phyloP scores from a whole-genome alignment of 2,113 vertebrate genomes.

The Myotis brandtii region DNA sequence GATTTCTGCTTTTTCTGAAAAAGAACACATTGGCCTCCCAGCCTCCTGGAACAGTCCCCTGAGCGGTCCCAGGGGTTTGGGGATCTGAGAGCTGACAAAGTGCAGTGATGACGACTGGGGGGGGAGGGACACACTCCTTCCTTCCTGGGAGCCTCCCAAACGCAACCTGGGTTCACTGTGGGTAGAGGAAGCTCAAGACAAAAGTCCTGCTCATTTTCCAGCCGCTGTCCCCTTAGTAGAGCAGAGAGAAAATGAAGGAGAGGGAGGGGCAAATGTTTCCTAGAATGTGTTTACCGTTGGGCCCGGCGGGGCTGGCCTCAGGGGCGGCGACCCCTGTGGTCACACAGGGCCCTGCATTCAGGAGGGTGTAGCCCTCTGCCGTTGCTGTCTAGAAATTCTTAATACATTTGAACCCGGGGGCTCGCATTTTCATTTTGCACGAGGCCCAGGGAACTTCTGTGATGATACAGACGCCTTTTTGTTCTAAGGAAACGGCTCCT shows the following conservation, averaged over 20 bases:
- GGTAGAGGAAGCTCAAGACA: neutral
- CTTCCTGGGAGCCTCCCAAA: neutral
- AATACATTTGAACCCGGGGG: neutral
- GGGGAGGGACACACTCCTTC: neutral
- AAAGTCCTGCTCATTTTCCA: neutral
- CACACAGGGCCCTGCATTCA: neutral
- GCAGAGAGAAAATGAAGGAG: neutral
- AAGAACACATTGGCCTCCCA: neutral
- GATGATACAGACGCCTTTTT: neutral
- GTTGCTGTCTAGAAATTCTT: neutral
- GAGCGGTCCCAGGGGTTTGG: neutral
- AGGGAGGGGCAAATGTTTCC: neutral
- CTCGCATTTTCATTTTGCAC: neutral
- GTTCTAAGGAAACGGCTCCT: neutral
- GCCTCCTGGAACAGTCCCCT: neutral
- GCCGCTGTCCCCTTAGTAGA: constrained; percentile 5
- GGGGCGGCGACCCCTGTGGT: rapidly evolving
- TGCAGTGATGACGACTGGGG: neutral
- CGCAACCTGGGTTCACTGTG: neutral
- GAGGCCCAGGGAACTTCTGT: neutral
- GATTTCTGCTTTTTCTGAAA: neutral
- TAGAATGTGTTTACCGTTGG: neutral
- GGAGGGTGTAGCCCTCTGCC: neutral
- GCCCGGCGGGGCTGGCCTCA: neutral
- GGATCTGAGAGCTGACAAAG: neutral